Base-by-base conservation (phyloP, 2,797 vertebrate species). In the Peromyscus attwateri region DNA sequence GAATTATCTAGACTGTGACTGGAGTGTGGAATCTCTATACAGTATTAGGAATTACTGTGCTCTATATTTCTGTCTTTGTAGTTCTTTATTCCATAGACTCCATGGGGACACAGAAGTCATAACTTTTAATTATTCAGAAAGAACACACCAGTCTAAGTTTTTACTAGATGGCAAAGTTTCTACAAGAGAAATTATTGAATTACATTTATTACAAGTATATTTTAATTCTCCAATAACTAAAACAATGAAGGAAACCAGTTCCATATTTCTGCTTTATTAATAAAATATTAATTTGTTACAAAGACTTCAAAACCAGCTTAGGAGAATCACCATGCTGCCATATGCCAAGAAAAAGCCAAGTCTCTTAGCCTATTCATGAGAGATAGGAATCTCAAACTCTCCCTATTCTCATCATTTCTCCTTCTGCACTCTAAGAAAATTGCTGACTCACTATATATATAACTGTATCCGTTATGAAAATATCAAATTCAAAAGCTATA, bases 181-280 rank as follows among this genome's bases (percentile, higher is more conserved):
- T 82, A 71, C 8, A 43, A 4, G 17, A 66, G n/a, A 92, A 64
- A 0, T 2, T 88, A 66, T 40, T 57, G 40, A 46, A 25, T 49
- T 80, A 90, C n/a, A 68, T 70, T 55, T 91, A n/a, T 87, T 90
- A 87, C 3, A 88, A 82, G 8, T 37, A 57, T 11, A 43, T 83
- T 88, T 91, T 71, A 64, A 88, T 4, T 27, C 14, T 93, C 91
- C 34, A 81, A 29, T 66, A 89, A 88, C 76, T 92, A 68, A 95
- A 81, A 1, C 7, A 25, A 43, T 83, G 75, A 57, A 87, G 21
- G 49, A 93, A 90, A 77, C 23, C 16, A 89, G 62, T 6, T 66
- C 55, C 27, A 66, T 34, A 31, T 14, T 93, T 95, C 64, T 64
- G 25, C 31, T 71, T 55, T 66, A 43, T 80, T 91, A 84, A 46